phyloP scores from a whole-genome alignment of 1,140 invertebrate genomes.

The Penaeus indicus region DNA sequence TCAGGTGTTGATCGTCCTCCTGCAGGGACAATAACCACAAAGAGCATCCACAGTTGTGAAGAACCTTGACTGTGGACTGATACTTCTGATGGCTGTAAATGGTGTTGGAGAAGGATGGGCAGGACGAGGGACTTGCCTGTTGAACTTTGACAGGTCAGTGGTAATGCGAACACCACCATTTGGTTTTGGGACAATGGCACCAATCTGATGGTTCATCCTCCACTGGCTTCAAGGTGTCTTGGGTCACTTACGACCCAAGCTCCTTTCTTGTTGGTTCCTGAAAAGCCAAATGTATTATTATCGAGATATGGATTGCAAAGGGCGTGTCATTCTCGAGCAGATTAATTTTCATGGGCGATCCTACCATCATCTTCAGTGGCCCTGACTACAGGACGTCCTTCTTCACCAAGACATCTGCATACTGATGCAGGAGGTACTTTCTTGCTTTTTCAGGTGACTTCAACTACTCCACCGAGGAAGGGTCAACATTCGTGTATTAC shows the following conservation, averaged over 20 bases:
- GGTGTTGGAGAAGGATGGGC: neutral
- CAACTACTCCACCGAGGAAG: neutral
- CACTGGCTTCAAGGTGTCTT: neutral
- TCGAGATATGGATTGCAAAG: neutral
- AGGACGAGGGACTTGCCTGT: neutral
- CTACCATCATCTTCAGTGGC: neutral
- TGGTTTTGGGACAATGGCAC: neutral
- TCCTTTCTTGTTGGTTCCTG: neutral
- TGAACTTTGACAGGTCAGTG: neutral
- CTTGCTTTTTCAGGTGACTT: slow-evolving; percentile 3
- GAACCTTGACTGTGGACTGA: neutral
- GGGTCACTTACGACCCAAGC: neutral
- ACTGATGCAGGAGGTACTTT: neutral
- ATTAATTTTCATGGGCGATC: neutral
- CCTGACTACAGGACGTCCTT: neutral
- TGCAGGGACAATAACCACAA: neutral
- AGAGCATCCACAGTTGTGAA: neutral
- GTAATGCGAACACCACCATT: neutral
- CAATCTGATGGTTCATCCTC: neutral
- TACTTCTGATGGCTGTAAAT: neutral
- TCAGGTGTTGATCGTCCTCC: neutral
- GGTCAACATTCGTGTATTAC: too few relatives aligned
- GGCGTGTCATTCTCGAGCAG: neutral
- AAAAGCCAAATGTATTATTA: neutral
- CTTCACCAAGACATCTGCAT: neutral